Conservation (phyloP, 1,140 invertebrate species). For the Saxidomus purpurata region DNA sequence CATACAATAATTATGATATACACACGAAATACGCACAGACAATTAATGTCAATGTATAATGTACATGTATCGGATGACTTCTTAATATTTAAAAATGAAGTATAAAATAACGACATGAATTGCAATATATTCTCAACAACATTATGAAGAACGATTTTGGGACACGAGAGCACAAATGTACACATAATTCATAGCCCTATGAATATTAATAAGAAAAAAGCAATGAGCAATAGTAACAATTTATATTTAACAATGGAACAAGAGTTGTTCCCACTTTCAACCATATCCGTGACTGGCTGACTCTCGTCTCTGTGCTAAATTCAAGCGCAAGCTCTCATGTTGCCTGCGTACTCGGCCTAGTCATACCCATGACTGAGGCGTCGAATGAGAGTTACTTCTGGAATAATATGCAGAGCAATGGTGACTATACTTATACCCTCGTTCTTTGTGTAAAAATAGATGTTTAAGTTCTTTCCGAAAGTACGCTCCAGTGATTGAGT, state of each 20-base stretch:
- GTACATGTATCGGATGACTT: too few species aligned
- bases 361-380: slow-evolving; percentile 62
- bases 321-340: not conserved
- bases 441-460: slow-evolving; percentile 40
- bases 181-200: too few species aligned
- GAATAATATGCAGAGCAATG: slow-evolving; percentile 35
- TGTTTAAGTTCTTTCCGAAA: slow-evolving; percentile 72
- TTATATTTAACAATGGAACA: not conserved
- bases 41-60: too few species aligned
- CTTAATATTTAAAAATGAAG: too few species aligned
- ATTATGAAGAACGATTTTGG: too few species aligned
- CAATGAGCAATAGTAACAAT: too few species aligned
- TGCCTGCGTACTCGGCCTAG: not conserved
- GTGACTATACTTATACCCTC: slow-evolving; percentile 21
- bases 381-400: slow-evolving; percentile 36
- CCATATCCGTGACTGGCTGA: slow-evolving; percentile 3
- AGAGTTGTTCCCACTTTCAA: not conserved
- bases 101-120: too few species aligned
- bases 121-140: too few species aligned
- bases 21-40: too few species aligned
- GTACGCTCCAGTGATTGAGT: slow-evolving; percentile 78
- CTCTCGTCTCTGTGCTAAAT: not conserved
- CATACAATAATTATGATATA: too few species aligned
- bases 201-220: too few species aligned
- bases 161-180: too few species aligned